Conservation (phyloP, 2,113 vertebrate species). For the Cinclus mexicanus region DNA sequence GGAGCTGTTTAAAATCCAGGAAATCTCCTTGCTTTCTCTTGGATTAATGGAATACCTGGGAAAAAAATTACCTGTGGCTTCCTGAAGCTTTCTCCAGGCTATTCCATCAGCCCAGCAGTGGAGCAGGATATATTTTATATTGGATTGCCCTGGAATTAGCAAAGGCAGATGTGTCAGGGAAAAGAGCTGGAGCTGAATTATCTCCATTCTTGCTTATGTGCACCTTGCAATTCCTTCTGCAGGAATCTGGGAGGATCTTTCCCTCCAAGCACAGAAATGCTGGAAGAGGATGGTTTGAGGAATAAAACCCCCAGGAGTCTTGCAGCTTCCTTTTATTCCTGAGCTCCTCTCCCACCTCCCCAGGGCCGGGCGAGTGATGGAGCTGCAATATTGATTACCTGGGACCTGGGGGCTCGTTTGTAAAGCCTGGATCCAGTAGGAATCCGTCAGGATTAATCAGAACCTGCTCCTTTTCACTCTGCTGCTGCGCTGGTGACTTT, state of each 20-base stretch:
- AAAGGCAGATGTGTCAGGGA: not conserved
- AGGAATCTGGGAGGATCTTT: not conserved
- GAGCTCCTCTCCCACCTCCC: not conserved
- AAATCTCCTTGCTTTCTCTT: not conserved
- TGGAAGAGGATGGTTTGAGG: not conserved
- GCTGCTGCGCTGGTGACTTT: not conserved
- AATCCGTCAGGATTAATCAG: not conserved
- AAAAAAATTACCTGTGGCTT: not conserved
- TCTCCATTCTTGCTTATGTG: rapidly evolving
- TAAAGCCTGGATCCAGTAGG: not conserved
- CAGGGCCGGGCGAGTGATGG: not conserved
- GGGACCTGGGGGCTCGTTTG: not conserved
- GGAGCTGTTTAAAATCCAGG: not conserved
- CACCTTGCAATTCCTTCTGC: not conserved
- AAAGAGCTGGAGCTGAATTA: not conserved
- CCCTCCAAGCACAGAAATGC: not conserved
- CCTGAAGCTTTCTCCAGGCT: not conserved
- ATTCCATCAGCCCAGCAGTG: not conserved
- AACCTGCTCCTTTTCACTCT: not conserved
- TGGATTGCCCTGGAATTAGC: not conserved
- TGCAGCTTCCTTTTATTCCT: not conserved
- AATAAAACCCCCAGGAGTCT: rapidly evolving
- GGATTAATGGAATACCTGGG: not conserved
- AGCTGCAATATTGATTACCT: not conserved
- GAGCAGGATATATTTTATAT: not conserved